A percentile compares a stretch with the other conserved stretches of the same genome.
Evolutionary conservation across 2,888 invertebrate species (phyloP).

Genomic region (Mimas tiliae): DNA sequence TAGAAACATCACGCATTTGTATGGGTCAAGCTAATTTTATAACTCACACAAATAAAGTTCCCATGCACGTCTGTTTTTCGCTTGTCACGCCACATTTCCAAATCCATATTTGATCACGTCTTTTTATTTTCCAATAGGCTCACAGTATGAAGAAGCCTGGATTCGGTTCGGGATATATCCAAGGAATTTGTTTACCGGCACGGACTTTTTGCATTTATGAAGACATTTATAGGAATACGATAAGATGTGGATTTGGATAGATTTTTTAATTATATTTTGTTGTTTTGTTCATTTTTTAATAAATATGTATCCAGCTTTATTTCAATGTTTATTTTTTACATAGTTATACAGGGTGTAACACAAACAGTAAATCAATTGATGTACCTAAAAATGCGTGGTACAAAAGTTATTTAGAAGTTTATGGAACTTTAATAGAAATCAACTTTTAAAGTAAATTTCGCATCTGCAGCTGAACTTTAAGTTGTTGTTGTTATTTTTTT

Average conservation of each 20-base stretch:
- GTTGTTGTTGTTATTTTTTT: too few species aligned
- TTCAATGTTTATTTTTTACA: slow-evolving; percentile 40
- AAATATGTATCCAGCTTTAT: slow-evolving; percentile 67
- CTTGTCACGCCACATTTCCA: slow-evolving; percentile 49
- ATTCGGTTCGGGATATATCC: slow-evolving; percentile 54
- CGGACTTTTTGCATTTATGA: slow-evolving; percentile 73
- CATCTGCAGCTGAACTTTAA: too few species aligned
- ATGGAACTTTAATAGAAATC: too few species aligned
- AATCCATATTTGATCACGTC: slow-evolving; percentile 75
- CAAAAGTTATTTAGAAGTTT: too few species aligned
- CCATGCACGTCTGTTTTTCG: slow-evolving; percentile 23
- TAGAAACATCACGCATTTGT: neutral
- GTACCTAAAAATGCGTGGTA: too few species aligned
- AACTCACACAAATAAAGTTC: neutral
- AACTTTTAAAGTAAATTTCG: too few species aligned
- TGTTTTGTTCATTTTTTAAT: slow-evolving; percentile 66
- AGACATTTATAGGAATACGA: slow-evolving; percentile 49
- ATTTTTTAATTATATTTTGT: slow-evolving; percentile 41
- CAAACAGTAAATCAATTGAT: too few species aligned
- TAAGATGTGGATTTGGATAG: slow-evolving; percentile 72
- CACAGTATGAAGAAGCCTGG: slow-evolving; percentile 76
- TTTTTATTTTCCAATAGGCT: slow-evolving; percentile 79
- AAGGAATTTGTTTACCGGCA: slow-evolving; percentile 55
- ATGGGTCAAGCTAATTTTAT: neutral
- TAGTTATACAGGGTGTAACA: too few species aligned